A percentile compares a stretch with the other conserved stretches of the same genome.
Conservation (phyloP, 2,888 invertebrate species). For the Dasysyrphus albostriatus region DNA sequence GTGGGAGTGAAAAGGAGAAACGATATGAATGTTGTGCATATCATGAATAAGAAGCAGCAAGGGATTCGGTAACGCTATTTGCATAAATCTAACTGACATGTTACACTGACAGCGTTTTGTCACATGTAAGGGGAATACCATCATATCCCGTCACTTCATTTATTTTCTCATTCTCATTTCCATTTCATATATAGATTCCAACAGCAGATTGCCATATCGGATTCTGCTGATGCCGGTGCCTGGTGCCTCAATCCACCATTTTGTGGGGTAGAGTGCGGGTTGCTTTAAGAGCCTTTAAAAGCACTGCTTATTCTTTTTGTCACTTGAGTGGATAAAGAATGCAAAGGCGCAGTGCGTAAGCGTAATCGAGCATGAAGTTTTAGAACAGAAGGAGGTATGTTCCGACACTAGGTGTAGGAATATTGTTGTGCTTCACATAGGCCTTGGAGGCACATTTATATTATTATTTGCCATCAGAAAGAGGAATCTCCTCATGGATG, state of each 20-base stretch:
- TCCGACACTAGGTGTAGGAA: not conserved
- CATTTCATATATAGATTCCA: not conserved
- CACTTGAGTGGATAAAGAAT: conserved; percentile 61
- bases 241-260: conserved; percentile 1
- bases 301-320: conserved; percentile 38
- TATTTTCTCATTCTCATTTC: conserved; percentile 46
- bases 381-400: not conserved
- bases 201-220: conserved; percentile 25
- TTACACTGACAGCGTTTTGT: conserved; percentile 72
- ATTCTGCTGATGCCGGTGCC: not conserved
- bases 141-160: conserved; percentile 62
- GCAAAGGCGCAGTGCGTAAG: conserved; percentile 45
- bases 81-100: conserved; percentile 76
- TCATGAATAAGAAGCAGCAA: conserved; percentile 71
- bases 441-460: conserved; percentile 20
- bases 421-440: not conserved
- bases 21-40: conserved; percentile 57
- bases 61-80: conserved; percentile 72
- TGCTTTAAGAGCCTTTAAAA: conserved; percentile 60
- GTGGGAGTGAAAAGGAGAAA: conserved; percentile 10
- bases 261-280: conserved; percentile 3
- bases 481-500: conserved; percentile 29
- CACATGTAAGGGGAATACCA: conserved; percentile 57
- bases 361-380: conserved; percentile 44
- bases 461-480: conserved; percentile 30